These are phyloP conservation scores for Cryptophagus acutangulus DNA, from an alignment of 2,888 invertebrate genomes.

Conservation along the genomic window DNA sequence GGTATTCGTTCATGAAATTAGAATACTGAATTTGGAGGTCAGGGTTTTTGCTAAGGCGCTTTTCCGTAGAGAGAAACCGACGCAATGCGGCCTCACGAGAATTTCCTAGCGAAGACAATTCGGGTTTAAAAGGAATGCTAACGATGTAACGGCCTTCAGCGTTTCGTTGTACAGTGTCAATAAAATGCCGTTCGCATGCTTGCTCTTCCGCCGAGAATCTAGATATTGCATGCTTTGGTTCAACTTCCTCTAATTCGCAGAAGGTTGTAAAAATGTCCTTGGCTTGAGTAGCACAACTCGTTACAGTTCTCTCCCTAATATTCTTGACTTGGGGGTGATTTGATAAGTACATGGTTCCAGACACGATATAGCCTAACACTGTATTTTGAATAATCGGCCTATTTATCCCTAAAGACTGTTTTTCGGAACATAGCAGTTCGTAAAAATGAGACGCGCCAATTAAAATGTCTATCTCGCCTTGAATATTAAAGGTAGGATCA, in stretches of 20 bases:
- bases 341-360: too few species aligned
- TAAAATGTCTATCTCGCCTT: too few species aligned
- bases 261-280: slow-evolving; percentile 6
- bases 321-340: too few species aligned
- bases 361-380: slow-evolving; percentile 3
- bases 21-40: slow-evolving; percentile 13
- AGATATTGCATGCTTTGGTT: slow-evolving; percentile 3
- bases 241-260: slow-evolving; percentile 11
- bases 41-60: slow-evolving; percentile 11
- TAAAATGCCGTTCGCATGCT: slow-evolving; percentile 23
- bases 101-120: slow-evolving; percentile 13
- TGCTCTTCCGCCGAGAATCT: slow-evolving; percentile 19
- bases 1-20: slow-evolving; percentile 21
- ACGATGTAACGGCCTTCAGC: slow-evolving; percentile 20
- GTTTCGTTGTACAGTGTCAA: not conserved
- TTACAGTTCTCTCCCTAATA: too few species aligned
- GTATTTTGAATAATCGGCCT: slow-evolving; percentile 1
- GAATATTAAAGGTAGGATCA: too few species aligned
- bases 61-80: slow-evolving; percentile 18
- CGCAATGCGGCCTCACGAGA: slow-evolving; percentile 12
- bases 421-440: too few species aligned
- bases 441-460: too few species aligned
- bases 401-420: not conserved
- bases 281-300: not conserved
- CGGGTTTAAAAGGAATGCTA: slow-evolving; percentile 16